Conservation (phyloP, 2,888 invertebrate species). For the Polydrusus tereticollis region DNA sequence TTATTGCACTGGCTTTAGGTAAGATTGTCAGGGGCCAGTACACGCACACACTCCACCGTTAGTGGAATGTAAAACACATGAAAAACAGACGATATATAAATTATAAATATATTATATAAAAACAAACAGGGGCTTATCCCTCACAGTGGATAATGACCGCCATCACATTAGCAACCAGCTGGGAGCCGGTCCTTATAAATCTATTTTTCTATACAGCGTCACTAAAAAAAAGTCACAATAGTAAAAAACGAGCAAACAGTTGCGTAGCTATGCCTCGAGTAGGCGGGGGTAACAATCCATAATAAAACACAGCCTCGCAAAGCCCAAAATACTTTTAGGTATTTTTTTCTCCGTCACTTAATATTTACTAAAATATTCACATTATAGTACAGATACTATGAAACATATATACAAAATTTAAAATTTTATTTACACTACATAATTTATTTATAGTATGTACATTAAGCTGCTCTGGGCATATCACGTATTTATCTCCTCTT, state of each 20-base stretch:
- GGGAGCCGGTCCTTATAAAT: conserved; percentile 60
- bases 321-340: conserved; percentile 72
- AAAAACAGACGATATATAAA: conserved; percentile 65
- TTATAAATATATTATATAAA: conserved; percentile 66
- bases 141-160: conserved; percentile 54
- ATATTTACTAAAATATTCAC: conserved; percentile 58
- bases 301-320: conserved; percentile 72
- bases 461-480: conserved; percentile 47
- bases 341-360: conserved; percentile 59
- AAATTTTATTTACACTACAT: conserved; percentile 53
- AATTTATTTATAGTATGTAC: conserved; percentile 54
- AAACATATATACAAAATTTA: conserved; percentile 65
- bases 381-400: conserved; percentile 60
- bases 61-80: conserved; percentile 63
- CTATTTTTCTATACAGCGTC: conserved; percentile 63
- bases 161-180: conserved; percentile 67
- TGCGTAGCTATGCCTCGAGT: conserved; percentile 63
- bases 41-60: conserved; percentile 63
- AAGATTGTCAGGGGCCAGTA: conserved; percentile 62
- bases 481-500: conserved; percentile 37
- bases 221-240: conserved; percentile 59
- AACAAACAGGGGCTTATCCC: conserved; percentile 62
- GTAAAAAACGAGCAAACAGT: conserved; percentile 61
- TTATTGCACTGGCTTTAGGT: conserved; percentile 66
- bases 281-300: conserved; percentile 66